These are phyloP conservation scores for Tenthredo mesomela DNA, from an alignment of 2,888 invertebrate genomes.

Conservation along the genomic window DNA sequence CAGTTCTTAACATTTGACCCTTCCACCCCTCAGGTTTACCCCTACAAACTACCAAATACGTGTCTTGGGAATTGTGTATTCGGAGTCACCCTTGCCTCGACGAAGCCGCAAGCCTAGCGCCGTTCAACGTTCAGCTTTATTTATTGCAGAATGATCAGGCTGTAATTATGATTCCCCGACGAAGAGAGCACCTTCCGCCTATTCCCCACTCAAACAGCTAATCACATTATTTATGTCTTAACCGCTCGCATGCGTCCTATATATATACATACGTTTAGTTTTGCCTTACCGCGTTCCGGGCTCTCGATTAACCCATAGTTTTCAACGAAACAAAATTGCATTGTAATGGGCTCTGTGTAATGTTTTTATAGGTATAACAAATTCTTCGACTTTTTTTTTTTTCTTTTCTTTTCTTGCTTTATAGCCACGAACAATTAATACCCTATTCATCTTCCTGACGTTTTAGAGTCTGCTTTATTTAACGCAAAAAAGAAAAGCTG, in stretches of 20 bases:
- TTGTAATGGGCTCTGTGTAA: conserved; percentile 15
- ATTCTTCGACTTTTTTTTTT: not conserved
- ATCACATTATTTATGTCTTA: conserved; percentile 65
- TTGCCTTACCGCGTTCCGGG: not conserved
- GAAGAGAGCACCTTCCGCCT: conserved; percentile 69
- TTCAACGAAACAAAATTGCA: conserved; percentile 13
- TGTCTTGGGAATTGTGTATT: conserved; percentile 55
- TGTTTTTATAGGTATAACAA: not conserved
- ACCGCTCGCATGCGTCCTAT: conserved; percentile 57
- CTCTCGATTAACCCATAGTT: conserved; percentile 37
- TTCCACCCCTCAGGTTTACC: conserved; percentile 54
- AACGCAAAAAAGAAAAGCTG: conserved; percentile 16
- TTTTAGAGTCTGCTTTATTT: conserved; percentile 11
- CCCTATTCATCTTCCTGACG: not conserved
- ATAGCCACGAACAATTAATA: conserved; percentile 1
- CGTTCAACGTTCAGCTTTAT: conserved; percentile 61
- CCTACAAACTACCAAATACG: conserved; percentile 45
- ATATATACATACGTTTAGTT: not conserved
- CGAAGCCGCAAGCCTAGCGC: conserved; percentile 56
- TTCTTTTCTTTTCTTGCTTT: not conserved
- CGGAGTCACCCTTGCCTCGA: conserved; percentile 57
- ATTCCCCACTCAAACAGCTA: conserved; percentile 58
- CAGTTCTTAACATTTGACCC: conserved; percentile 62
- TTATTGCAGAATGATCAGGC: conserved; percentile 73
- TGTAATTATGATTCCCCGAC: conserved; percentile 73